Conservation (phyloP, 2,113 vertebrate genomes). For the Misgurnus anguillicaudatus region DNA sequence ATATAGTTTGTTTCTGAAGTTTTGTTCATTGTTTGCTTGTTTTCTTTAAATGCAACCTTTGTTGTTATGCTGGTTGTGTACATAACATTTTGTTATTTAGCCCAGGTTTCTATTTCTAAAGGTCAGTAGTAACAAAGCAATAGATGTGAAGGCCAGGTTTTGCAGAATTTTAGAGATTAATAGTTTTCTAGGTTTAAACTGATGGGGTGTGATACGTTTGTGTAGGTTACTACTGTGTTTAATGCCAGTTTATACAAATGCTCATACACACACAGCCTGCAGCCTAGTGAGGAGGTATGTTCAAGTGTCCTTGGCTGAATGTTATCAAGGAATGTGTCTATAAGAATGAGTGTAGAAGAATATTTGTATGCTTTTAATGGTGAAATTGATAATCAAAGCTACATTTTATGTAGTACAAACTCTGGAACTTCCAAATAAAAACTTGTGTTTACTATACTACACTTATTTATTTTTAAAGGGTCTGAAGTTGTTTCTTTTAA, state of each 20-base stretch:
- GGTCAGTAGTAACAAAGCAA: constrained; percentile 47
- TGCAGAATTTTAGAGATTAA: constrained; percentile 31
- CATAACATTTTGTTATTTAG: not conserved
- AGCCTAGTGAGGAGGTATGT: constrained; percentile 34
- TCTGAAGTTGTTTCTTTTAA: not conserved
- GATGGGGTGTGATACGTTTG: constrained; percentile 6
- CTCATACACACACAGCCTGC: constrained; percentile 24
- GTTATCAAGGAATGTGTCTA: constrained; percentile 36
- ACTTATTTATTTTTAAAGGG: constrained; percentile 10
- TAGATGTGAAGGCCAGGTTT: constrained; percentile 48
- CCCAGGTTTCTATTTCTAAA: constrained; percentile 30
- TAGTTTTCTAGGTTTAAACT: constrained; percentile 26
- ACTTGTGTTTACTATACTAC: constrained; percentile 27
- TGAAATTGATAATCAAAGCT: constrained; percentile 43
- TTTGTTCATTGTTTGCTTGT: constrained; percentile 1
- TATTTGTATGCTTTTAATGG: constrained; percentile 45
- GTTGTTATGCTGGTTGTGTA: constrained; percentile 15
- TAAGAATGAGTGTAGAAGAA: constrained; percentile 43
- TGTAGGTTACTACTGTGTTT: constrained; percentile 11
- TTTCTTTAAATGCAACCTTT: not conserved
- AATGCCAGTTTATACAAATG: constrained; percentile 14
- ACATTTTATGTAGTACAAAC: constrained; percentile 46
- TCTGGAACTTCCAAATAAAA: constrained; percentile 49
- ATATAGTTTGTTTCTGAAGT: not conserved
- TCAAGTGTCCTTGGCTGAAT: constrained; percentile 56